Evolutionary conservation across 2,113 vertebrate species (phyloP).

Genomic region (Prolemur simus): DNA sequence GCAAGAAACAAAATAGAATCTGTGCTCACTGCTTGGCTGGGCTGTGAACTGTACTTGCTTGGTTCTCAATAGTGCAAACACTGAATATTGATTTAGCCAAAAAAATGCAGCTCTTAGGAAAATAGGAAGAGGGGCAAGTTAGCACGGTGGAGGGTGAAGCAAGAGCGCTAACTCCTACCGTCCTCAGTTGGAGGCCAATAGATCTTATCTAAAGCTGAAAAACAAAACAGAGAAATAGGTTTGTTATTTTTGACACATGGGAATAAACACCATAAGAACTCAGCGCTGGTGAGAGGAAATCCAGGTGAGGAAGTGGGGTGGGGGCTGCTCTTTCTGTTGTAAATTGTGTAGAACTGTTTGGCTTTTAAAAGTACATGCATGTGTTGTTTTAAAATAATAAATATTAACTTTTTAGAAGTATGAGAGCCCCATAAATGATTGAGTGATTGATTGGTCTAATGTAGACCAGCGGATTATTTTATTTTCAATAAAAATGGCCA

Average conservation of each 20-base stretch:
- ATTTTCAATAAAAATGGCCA: background rate
- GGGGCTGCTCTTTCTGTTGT: background rate
- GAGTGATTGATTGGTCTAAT: background rate
- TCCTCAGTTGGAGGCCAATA: background rate
- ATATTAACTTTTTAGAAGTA: background rate
- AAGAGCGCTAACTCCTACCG: background rate
- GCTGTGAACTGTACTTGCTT: background rate
- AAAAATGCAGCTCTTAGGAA: background rate
- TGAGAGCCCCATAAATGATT: background rate
- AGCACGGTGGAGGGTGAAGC: background rate
- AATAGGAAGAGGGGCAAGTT: background rate
- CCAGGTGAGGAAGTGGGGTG: background rate
- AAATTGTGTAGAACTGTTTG: background rate
- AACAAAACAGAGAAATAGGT: background rate
- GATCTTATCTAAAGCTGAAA: background rate
- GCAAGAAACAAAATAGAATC: slow-evolving; percentile 27
- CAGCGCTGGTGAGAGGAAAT: background rate
- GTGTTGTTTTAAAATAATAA: background rate
- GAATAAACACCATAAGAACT: background rate
- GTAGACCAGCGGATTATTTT: background rate
- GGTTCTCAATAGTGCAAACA: slow-evolving; percentile 29
- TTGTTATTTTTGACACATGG: background rate
- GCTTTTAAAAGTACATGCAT: background rate
- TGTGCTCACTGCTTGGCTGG: slow-evolving; percentile 20
- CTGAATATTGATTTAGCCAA: background rate